Evolutionary conservation across 2,888 invertebrate genomes (phyloP).

Genomic region (Andrena hattorfiana): DNA sequence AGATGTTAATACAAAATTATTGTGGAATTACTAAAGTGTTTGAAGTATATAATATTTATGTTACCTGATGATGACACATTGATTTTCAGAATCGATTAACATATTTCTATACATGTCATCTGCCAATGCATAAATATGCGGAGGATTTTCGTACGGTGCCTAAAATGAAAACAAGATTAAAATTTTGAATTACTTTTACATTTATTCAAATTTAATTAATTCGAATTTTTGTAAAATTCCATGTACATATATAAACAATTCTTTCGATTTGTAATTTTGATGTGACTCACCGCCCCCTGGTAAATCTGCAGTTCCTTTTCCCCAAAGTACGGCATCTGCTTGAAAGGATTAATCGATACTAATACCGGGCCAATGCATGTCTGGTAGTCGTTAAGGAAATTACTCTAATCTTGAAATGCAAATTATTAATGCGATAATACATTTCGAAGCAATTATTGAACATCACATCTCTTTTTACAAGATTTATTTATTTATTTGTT

Average conservation of each 20-base stretch:
- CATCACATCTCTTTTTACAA: neutral
- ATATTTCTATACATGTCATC: slow-evolving; percentile 91
- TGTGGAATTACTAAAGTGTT: neutral
- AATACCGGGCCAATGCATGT: slow-evolving; percentile 89
- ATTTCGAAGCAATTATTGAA: slow-evolving; percentile 2
- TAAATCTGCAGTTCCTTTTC: slow-evolving; percentile 88
- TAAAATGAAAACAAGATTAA: slow-evolving; percentile 72
- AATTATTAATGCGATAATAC: neutral
- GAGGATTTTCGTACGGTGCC: slow-evolving; percentile 90
- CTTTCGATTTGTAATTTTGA: too few species aligned
- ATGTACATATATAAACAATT: neutral
- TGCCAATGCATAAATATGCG: slow-evolving; percentile 89
- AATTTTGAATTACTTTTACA: neutral
- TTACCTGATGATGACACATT: slow-evolving; percentile 90
- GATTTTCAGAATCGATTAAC: slow-evolving; percentile 89
- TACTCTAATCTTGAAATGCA: slow-evolving; percentile 5
- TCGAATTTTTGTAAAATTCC: neutral
- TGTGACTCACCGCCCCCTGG: slow-evolving; percentile 86
- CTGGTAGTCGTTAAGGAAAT: slow-evolving; percentile 83
- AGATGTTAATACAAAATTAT: neutral
- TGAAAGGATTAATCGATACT: slow-evolving; percentile 89
- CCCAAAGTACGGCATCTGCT: slow-evolving; percentile 88
- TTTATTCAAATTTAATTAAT: neutral
- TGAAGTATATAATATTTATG: neutral
- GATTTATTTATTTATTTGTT: too few species aligned